Evolutionary conservation across 2,113 vertebrate genomes (phyloP).

Genomic region (Tretioscincus oriximinensis): DNA sequence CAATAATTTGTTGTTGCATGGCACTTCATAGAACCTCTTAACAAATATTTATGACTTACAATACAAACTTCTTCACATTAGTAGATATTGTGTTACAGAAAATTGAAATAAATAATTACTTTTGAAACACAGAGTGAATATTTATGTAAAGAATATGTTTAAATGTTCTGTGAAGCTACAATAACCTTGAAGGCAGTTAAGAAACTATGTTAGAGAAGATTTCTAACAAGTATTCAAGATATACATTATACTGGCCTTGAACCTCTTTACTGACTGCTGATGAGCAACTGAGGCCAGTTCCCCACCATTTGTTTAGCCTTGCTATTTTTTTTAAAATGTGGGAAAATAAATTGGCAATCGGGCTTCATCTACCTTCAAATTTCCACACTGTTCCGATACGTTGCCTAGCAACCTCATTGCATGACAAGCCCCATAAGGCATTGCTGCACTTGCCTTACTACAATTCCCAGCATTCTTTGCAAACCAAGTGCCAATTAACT

Average conservation of each 20-base stretch:
- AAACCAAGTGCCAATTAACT: too few species aligned
- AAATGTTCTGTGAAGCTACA: background rate
- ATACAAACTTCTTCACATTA: background rate
- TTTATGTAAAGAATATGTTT: conserved; percentile 43
- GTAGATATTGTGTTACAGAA: background rate
- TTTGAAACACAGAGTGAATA: background rate
- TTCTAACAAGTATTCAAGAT: background rate
- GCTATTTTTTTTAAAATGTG: too few species aligned
- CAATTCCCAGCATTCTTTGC: too few species aligned
- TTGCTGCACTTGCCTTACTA: too few species aligned
- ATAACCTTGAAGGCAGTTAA: background rate
- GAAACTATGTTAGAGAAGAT: background rate
- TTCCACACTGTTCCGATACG: too few species aligned
- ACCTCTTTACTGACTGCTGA: too few species aligned
- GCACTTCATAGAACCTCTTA: background rate
- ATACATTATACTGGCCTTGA: background rate
- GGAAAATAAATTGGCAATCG: too few species aligned
- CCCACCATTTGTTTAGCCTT: too few species aligned
- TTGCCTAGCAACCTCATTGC: too few species aligned
- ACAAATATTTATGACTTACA: background rate
- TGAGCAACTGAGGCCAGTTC: too few species aligned
- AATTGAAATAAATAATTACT: background rate
- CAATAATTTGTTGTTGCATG: background rate
- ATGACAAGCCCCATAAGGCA: too few species aligned
- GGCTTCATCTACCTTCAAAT: too few species aligned